A percentile compares a stretch with the other conserved stretches of the same genome.
Evolutionary conservation across 2,797 vertebrate genomes (phyloP).

Genomic region (Amniataba percoides): DNA sequence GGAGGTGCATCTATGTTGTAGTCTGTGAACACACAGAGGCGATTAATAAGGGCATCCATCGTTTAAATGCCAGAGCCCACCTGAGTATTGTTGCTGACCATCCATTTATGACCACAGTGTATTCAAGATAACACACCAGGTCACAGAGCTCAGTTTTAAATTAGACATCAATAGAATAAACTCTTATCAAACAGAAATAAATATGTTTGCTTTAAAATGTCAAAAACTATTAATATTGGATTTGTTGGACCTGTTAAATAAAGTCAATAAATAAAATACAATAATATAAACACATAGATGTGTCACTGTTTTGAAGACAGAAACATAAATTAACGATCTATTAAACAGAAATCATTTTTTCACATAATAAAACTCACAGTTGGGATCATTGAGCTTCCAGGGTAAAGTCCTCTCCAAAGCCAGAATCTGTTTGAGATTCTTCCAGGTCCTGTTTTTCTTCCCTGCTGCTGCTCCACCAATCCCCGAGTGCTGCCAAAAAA

Average conservation of each 20-base stretch:
- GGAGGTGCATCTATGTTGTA: slow-evolving; percentile 95
- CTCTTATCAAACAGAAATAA: background rate
- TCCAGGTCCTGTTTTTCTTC: slow-evolving; percentile 99
- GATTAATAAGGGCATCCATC: no score
- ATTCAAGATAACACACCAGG: no score
- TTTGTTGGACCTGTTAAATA: background rate
- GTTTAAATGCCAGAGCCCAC: no score
- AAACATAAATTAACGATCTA: background rate
- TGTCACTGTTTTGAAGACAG: background rate
- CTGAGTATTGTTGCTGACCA: no score
- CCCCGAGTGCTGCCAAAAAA: slow-evolving; percentile 91
- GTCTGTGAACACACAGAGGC: slow-evolving; percentile 82
- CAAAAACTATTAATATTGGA: background rate
- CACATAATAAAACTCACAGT: slow-evolving; percentile 87
- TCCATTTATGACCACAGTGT: no score
- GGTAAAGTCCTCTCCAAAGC: slow-evolving; percentile 94
- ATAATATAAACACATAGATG: background rate
- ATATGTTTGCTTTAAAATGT: background rate
- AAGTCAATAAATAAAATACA: background rate
- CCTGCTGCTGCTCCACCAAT: slow-evolving; percentile 96
- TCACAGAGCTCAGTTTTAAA: background rate
- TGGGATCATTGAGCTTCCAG: slow-evolving; percentile 96
- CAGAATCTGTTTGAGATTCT: slow-evolving; percentile 98
- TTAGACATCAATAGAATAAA: background rate
- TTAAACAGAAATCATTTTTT: no score